Evolutionary conservation across 1,140 invertebrate species (phyloP).

Genomic region (Bradysia coprophila): DNA sequence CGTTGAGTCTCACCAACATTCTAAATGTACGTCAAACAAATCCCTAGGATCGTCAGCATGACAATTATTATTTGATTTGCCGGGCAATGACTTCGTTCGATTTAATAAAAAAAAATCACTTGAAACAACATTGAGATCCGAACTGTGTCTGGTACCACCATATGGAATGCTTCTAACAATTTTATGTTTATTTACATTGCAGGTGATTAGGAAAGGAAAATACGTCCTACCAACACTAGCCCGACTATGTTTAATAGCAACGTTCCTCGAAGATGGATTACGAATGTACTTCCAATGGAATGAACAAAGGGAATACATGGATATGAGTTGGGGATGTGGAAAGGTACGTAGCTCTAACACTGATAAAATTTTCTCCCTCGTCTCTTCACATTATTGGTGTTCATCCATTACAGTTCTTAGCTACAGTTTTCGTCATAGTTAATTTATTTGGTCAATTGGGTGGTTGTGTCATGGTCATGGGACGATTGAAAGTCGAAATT

Average conservation of each 20-base stretch:
- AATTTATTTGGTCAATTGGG: conserved; percentile 93
- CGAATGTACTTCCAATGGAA: conserved; percentile 99
- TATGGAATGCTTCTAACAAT: too few species aligned
- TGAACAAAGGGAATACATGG: conserved; percentile 96
- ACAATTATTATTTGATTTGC: too few species aligned
- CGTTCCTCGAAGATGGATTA: conserved; percentile 97
- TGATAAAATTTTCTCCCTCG: conserved; percentile 56
- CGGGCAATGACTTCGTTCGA: too few species aligned
- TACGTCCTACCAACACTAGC: conserved; percentile 89
- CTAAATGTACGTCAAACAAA: too few species aligned
- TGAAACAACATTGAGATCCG: too few species aligned
- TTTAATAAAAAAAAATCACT: too few species aligned
- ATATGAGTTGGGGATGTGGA: conserved; percentile 95
- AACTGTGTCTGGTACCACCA: too few species aligned
- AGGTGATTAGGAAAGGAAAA: conserved; percentile 87
- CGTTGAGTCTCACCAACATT: too few species aligned
- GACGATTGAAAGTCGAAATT: conserved; percentile 80
- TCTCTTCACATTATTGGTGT: conserved; percentile 8
- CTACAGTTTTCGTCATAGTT: conserved; percentile 73
- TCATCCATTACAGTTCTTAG: conserved; percentile 37
- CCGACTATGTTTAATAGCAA: conserved; percentile 92
- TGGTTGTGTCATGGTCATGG: conserved; percentile 88
- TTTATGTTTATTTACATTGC: too few species aligned
- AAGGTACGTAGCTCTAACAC: conserved; percentile 57
- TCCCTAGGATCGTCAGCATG: too few species aligned